A percentile compares a stretch with the other conserved stretches of the same genome.
Conservation (phyloP, 1,140 invertebrate species). For the Stenopsyche tienmushanensis region DNA sequence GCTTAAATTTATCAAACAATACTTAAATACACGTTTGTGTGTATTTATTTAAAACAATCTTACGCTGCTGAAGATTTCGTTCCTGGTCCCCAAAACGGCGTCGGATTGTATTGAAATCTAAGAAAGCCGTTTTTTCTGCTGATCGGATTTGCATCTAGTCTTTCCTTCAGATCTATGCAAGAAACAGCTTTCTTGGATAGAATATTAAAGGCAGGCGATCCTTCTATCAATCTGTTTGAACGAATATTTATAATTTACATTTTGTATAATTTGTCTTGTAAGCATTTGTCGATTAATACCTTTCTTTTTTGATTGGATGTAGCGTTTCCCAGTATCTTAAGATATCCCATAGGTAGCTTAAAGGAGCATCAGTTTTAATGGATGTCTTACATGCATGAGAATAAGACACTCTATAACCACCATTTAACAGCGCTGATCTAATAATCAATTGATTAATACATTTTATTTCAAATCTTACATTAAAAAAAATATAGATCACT, state of each 20-base stretch:
- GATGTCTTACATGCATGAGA: conserved; percentile 88
- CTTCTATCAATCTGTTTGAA: conserved; percentile 53
- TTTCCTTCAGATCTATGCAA: conserved; percentile 64
- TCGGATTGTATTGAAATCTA: conserved; percentile 86
- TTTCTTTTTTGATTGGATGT: conserved; percentile 61
- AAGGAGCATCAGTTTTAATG: conserved; percentile 92
- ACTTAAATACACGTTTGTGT: background rate
- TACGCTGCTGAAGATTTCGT: conserved; percentile 69
- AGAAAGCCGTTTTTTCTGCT: conserved; percentile 73
- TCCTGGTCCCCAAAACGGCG: conserved; percentile 87
- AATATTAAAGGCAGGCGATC: conserved; percentile 60
- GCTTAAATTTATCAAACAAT: background rate
- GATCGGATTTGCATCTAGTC: conserved; percentile 75
- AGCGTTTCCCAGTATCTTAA: conserved; percentile 77
- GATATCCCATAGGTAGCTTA: conserved; percentile 89
- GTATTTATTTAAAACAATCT: conserved; percentile 19
- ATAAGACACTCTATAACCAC: conserved; percentile 88
- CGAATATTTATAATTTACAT: conserved; percentile 26
- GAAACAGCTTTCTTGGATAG: conserved; percentile 54
- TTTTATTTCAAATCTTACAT: background rate
- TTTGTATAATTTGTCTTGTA: background rate
- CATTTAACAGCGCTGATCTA: conserved; percentile 92
- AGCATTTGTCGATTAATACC: too few relatives aligned
- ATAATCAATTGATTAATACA: conserved; percentile 41
- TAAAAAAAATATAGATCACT: background rate